Conservation (phyloP, 2,797 vertebrate genomes). For the Gambusia yucatana region DNA sequence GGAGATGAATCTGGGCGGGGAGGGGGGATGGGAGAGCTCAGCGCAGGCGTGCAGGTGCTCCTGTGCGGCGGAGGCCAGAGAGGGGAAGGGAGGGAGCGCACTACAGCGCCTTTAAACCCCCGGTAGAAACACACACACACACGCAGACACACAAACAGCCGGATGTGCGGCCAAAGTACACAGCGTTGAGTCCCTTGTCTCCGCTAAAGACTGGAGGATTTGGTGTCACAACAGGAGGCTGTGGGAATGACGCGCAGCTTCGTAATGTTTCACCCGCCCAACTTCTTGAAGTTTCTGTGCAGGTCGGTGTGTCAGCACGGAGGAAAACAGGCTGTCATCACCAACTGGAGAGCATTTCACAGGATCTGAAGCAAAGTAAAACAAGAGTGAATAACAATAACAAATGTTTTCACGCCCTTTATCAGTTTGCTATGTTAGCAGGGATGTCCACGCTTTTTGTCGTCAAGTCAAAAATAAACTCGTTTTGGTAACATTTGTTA, state of each 20-base stretch:
- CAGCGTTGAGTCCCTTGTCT: constrained; percentile 31
- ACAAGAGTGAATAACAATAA: background rate
- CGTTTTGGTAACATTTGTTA: no score
- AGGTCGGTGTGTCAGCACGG: background rate
- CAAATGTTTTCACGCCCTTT: background rate
- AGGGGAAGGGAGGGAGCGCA: constrained; percentile 18
- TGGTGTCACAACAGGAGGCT: constrained; percentile 16
- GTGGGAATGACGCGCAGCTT: background rate
- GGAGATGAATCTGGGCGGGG: constrained; percentile 34
- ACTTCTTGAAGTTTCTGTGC: constrained; percentile 7
- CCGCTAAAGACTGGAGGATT: constrained; percentile 16
- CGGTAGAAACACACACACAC: constrained; percentile 42
- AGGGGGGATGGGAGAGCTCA: constrained; percentile 59
- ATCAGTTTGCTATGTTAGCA: background rate
- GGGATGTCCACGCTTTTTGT: no score
- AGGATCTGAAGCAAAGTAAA: background rate
- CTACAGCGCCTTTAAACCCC: constrained; percentile 36
- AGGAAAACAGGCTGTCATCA: constrained; percentile 12
- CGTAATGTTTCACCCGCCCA: constrained; percentile 4
- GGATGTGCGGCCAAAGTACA: constrained; percentile 45
- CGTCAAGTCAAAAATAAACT: no score
- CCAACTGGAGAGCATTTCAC: background rate
- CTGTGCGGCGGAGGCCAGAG: constrained; percentile 52
- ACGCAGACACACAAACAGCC: constrained; percentile 28
- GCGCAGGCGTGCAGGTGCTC: constrained; percentile 79